Conservation (phyloP, 2,113 vertebrate genomes). For the Dromaius novaehollandiae region DNA sequence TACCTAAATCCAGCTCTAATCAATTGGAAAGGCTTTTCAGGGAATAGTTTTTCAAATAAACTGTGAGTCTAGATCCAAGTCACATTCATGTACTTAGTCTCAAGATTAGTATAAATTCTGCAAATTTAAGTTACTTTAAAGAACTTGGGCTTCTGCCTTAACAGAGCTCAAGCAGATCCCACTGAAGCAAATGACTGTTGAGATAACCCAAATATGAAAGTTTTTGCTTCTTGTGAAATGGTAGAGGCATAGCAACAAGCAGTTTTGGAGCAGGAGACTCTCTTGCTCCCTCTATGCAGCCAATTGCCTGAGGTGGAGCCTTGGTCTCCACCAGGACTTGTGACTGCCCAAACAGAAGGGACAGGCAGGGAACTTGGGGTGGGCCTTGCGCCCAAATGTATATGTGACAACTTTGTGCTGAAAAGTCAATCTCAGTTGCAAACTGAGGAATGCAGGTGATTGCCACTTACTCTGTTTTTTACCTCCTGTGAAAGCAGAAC, state of each 20-base stretch:
- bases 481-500: no score
- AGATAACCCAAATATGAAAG: neutral
- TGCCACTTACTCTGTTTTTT: no score
- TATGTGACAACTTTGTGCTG: neutral
- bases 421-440: neutral
- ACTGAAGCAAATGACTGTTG: neutral
- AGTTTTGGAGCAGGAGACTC: no score
- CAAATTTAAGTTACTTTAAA: neutral
- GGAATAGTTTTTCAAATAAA: neutral
- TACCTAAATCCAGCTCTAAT: neutral
- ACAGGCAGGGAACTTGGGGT: no score
- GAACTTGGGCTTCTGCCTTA: neutral
- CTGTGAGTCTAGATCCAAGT: neutral
- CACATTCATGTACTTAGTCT: fast-evolving
- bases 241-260: neutral
- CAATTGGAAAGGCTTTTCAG: neutral
- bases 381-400: neutral
- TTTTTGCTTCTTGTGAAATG: neutral
- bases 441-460: neutral
- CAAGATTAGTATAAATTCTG: neutral
- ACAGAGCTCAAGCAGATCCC: neutral
- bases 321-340: neutral
- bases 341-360: no score
- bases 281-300: neutral
- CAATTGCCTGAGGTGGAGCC: neutral